phyloP scores from a whole-genome alignment of 2,113 vertebrate genomes.

The Erythrocercus mccallii region DNA sequence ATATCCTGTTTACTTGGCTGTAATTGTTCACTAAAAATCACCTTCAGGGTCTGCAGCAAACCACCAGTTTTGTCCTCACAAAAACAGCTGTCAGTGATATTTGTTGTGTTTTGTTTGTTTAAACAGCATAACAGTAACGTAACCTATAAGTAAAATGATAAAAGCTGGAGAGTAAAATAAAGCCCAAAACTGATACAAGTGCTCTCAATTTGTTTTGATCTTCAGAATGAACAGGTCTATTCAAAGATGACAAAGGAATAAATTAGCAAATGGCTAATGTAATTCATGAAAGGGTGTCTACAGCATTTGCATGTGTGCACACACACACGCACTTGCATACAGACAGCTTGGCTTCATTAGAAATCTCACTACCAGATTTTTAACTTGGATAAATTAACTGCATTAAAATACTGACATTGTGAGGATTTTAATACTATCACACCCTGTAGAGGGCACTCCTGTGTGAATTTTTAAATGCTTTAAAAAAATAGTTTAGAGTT shows the following conservation, averaged over 20 bases:
- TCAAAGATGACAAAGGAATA: conserved; percentile 57
- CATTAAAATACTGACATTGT: conserved; percentile 71
- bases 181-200: conserved; percentile 34
- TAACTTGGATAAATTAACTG: conserved; percentile 73
- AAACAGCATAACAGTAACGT: background rate
- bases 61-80: background rate
- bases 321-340: background rate
- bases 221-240: conserved; percentile 47
- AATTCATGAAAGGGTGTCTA: background rate
- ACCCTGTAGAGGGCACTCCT: conserved; percentile 52
- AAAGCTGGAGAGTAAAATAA: conserved; percentile 48
- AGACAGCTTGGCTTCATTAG: conserved; percentile 29
- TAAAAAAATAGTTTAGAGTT: conserved; percentile 60
- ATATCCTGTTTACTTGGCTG: conserved; percentile 4
- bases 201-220: conserved; percentile 45
- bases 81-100: conserved; percentile 25
- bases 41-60: conserved; percentile 37
- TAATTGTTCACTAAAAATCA: conserved; percentile 21
- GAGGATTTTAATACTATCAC: conserved; percentile 64
- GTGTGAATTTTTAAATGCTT: conserved; percentile 52
- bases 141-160: conserved; percentile 41
- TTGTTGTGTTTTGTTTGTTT: conserved; percentile 32
- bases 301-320: background rate
- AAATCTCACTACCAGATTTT: conserved; percentile 53
- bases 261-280: conserved; percentile 58